Evolutionary conservation across 2,113 vertebrate genomes (phyloP), one percentile per base, ranked within the genome.

Genomic region (Hemicordylus capensis): DNA sequence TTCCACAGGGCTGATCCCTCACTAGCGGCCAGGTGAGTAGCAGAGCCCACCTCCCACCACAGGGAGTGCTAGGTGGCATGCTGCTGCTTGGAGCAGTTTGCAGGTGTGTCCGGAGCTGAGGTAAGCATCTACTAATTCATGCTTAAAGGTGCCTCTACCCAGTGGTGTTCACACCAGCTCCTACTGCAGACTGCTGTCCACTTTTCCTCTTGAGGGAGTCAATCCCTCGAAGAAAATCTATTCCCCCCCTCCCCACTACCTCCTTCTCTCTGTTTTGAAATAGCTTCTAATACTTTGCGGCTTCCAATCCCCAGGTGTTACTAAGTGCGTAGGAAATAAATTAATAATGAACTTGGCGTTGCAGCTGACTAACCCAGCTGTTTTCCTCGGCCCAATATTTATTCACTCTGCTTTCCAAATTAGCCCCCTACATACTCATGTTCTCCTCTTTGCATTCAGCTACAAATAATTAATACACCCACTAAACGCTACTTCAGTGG

Each of bases 311-410:
- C 81, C 31, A 63, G 76, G 42, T 63, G 66, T 42, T 80, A 48
- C 42, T 42, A 37, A 54, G n/a, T 69, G 76, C 14, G 64, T 26
- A 44, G 44, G 26, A 72, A 85, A 72, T 85, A 61, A 58, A 70
- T 81, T 17, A 70, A 69, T 64, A 37, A 59, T 48, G 80, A 76
- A 46, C 72, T 76, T 51, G 46, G 22, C 9, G 46, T 42, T 51
- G 31, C 70, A 81, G 48, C 61, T 37, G 63, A 69, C 26, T 69
- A 48, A 39, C 26, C 63, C 63, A 87, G 56, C 39, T 77, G 42
- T 70, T 87, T 76, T 11, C 78, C 76, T 24, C 48, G 70, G 63
- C 39, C 72, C 79, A 70, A n/a, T 37, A 87, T 87, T 82, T 82
- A 82, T 77, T 82, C 73, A 76, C 54, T 67, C 39, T 24, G 74